phyloP scores from a whole-genome alignment of 1,140 invertebrate genomes.

The Pseudomyrmex flavicornis region DNA sequence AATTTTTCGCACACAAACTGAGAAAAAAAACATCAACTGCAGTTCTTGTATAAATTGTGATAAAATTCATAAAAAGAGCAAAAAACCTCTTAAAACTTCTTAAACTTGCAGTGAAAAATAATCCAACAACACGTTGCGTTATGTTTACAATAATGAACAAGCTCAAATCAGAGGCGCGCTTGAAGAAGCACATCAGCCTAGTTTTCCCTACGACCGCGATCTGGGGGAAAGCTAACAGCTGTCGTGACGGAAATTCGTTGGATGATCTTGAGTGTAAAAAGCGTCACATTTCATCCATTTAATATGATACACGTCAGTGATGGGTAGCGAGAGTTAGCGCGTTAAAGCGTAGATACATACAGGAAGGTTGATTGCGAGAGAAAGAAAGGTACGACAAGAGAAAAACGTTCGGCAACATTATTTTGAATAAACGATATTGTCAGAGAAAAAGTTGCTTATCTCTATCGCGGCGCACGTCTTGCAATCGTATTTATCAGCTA shows the following conservation, averaged over 20 bases:
- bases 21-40: too few species aligned
- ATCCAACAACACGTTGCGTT: too few species aligned
- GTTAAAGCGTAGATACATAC: conserved; percentile 14
- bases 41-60: background rate
- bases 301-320: conserved; percentile 54
- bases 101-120: too few species aligned
- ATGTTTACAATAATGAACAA: too few species aligned
- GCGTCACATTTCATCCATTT: conserved; percentile 38
- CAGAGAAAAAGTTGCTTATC: background rate
- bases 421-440: background rate
- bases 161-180: background rate
- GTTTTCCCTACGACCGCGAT: background rate
- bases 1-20: background rate
- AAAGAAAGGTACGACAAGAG: background rate
- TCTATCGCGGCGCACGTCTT: background rate
- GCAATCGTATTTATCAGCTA: background rate
- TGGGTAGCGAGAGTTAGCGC: background rate
- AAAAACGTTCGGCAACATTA: background rate
- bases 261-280: background rate
- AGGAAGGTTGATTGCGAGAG: background rate
- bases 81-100: too few species aligned
- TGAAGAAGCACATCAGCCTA: background rate
- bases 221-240: conserved; percentile 33
- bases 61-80: too few species aligned
- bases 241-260: conserved; percentile 34